These are phyloP conservation scores for Hydroisotoma schaefferi DNA, from an alignment of 2,888 invertebrate genomes.

Conservation along the genomic window DNA sequence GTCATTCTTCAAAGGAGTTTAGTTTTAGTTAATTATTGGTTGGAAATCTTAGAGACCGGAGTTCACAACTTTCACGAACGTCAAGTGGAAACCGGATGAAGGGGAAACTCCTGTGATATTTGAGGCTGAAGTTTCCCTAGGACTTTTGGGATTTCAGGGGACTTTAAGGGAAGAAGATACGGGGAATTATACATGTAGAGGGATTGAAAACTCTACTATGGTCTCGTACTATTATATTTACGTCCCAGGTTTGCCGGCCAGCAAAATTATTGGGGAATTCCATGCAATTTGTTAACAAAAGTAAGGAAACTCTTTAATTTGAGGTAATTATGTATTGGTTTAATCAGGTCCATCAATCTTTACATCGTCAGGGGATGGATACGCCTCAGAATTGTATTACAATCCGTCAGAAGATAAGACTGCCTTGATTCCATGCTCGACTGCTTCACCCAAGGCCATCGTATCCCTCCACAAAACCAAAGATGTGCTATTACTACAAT, in stretches of 20 bases:
- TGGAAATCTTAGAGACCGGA: conserved; percentile 25
- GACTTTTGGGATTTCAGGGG: conserved; percentile 32
- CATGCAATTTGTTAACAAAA: too few relatives aligned
- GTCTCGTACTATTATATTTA: conserved; percentile 31
- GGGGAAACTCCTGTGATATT: conserved; percentile 26
- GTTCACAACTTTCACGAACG: conserved; percentile 34
- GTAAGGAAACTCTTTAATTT: too few relatives aligned
- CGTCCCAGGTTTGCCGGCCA: conserved; percentile 24
- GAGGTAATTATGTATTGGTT: too few relatives aligned
- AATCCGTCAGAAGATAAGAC: conserved; percentile 17
- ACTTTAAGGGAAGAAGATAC: conserved; percentile 30
- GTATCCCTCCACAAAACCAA: conserved; percentile 15
- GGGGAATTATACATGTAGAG: conserved; percentile 33
- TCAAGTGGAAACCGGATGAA: conserved; percentile 24
- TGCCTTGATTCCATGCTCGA: conserved; percentile 28
- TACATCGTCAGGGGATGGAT: conserved; percentile 3
- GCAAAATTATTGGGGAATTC: too few relatives aligned
- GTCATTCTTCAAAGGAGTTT: not conserved
- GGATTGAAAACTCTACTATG: conserved; percentile 21
- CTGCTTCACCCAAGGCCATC: conserved; percentile 24
- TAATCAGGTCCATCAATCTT: conserved; percentile 10
- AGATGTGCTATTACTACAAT: not conserved
- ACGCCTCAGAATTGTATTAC: conserved; percentile 13
- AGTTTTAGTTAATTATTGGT: not conserved
- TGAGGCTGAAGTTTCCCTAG: conserved; percentile 33